Conservation (phyloP, 1,140 invertebrate genomes). For the Drosophila ironensis region DNA sequence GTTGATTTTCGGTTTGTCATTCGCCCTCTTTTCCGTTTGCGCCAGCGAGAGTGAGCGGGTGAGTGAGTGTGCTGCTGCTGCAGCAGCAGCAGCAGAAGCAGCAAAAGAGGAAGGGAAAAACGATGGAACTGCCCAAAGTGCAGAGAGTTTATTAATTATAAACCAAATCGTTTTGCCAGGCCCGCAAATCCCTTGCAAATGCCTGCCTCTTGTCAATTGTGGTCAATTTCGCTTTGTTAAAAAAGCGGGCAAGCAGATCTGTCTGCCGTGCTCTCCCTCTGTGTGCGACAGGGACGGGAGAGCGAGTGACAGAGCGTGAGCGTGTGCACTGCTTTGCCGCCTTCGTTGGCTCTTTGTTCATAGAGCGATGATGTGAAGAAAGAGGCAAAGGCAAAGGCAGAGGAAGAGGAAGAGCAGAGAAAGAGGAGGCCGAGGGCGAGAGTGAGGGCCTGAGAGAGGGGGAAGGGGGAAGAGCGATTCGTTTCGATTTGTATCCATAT, state of each 20-base stretch:
- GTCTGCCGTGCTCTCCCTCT: not conserved
- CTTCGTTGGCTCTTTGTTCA: slow-evolving; percentile 66
- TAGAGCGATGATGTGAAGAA: too few species aligned
- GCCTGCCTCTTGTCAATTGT: slow-evolving; percentile 39
- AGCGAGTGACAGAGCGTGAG: slow-evolving; percentile 11
- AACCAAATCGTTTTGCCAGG: slow-evolving; percentile 23
- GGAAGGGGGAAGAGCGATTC: not conserved
- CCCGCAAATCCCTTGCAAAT: slow-evolving; percentile 32
- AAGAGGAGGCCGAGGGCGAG: too few species aligned
- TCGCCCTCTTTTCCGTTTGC: slow-evolving; percentile 37
- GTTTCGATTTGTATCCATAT: slow-evolving; percentile 53
- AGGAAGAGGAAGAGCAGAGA: not conserved
- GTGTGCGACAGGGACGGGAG: not conserved
- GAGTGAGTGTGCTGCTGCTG: slow-evolving; percentile 44
- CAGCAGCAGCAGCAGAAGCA: too few species aligned
- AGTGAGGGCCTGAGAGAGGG: too few species aligned
- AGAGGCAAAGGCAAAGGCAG: slow-evolving; percentile 12
- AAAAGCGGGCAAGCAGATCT: slow-evolving; percentile 19
- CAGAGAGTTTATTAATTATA: slow-evolving; percentile 36
- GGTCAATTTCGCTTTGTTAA: slow-evolving; percentile 41
- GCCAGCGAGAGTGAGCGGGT: slow-evolving; percentile 33
- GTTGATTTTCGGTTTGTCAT: slow-evolving; percentile 60
- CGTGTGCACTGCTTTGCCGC: slow-evolving; percentile 62
- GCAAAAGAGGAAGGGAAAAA: too few species aligned
- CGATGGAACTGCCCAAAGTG: slow-evolving; percentile 7